phyloP scores from a whole-genome alignment of 2,113 vertebrate genomes.

The Sigmodon hispidus region DNA sequence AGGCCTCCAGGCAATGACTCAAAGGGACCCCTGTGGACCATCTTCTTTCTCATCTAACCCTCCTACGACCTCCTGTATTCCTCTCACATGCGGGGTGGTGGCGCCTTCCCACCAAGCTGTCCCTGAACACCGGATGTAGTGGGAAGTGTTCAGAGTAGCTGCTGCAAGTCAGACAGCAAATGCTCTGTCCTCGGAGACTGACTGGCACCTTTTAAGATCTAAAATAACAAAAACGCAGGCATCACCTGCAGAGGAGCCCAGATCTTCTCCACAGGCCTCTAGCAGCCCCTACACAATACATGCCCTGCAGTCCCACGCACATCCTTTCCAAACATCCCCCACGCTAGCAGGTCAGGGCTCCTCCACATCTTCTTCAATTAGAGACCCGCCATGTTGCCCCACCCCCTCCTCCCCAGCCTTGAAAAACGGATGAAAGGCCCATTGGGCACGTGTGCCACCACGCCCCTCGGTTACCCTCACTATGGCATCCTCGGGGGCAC shows the following conservation, averaged over 20 bases:
- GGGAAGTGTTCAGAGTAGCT: not conserved
- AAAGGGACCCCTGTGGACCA: not conserved
- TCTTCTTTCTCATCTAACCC: no score
- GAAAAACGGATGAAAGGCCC: not conserved
- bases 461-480: not conserved
- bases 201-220: not conserved
- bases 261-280: no score
- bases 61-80: not conserved
- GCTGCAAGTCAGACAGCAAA: not conserved
- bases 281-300: not conserved
- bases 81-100: not conserved
- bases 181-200: not conserved
- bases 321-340: not conserved
- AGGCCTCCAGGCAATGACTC: not conserved
- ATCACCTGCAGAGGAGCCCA: not conserved
- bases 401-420: not conserved
- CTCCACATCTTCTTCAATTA: not conserved
- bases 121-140: not conserved
- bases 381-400: slow-evolving; percentile 12
- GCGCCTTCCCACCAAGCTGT: not conserved
- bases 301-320: not conserved
- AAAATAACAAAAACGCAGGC: not conserved
- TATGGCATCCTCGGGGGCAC: not conserved
- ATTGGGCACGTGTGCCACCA: not conserved
- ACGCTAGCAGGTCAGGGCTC: not conserved